phyloP scores from a whole-genome alignment of 2,113 vertebrate genomes.

The Callaeas wilsoni region DNA sequence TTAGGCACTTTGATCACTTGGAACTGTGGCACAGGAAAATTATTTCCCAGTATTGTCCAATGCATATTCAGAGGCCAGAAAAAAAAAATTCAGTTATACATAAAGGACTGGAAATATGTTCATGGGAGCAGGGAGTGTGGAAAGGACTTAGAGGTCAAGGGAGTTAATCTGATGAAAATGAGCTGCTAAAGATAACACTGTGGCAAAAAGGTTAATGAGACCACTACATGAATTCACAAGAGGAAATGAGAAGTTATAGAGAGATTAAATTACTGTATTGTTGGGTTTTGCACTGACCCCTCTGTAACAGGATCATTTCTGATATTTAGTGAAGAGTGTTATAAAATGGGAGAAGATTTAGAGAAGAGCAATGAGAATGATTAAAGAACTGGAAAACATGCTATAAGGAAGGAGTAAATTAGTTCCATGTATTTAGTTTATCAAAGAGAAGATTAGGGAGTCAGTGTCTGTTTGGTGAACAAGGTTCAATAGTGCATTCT shows the following conservation, averaged over 20 bases:
- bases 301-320: neutral
- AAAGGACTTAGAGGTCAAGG: neutral
- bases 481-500: neutral
- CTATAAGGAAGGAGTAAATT: neutral
- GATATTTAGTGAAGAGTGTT: neutral
- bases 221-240: constrained; percentile 25
- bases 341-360: neutral
- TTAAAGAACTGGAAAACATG: neutral
- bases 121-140: neutral
- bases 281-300: constrained; percentile 8
- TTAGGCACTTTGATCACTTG: neutral
- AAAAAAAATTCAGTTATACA: neutral
- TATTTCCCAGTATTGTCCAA: neutral
- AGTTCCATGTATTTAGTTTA: neutral
- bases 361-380: neutral
- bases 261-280: constrained; percentile 20
- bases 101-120: neutral
- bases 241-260: neutral
- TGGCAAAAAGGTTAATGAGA: constrained; percentile 56
- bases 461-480: neutral
- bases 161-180: constrained; percentile 55
- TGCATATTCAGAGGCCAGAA: neutral
- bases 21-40: neutral
- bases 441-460: neutral
- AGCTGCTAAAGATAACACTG: constrained; percentile 49